Percentiles rank a stretch among this genome's conserved stretches.
phyloP scores from a whole-genome alignment of 1,140 invertebrate species.

The Dendrolimus kikuchii region DNA sequence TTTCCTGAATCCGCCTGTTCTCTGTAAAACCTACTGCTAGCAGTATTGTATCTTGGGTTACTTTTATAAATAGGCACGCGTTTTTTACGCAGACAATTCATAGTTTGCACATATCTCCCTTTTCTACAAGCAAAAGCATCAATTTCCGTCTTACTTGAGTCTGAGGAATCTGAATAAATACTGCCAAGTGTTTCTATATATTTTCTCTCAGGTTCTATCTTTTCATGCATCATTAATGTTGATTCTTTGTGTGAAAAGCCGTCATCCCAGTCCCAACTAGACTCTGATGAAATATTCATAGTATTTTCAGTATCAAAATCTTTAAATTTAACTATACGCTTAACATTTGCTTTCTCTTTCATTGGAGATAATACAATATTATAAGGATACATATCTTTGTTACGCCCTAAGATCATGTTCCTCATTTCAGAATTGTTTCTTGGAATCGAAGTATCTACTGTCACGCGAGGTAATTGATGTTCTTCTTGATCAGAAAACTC shows the following conservation, averaged over 20 bases:
- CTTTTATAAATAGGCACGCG: slow-evolving; percentile 28
- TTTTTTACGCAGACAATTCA: slow-evolving; percentile 13
- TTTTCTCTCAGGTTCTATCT: not conserved
- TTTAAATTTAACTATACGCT: slow-evolving; percentile 43
- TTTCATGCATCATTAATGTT: not conserved
- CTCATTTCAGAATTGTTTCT: slow-evolving; percentile 34
- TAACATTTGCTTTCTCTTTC: slow-evolving; percentile 30
- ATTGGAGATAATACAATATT: slow-evolving; percentile 50
- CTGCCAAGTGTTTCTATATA: not conserved
- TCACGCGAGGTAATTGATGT: slow-evolving; percentile 33
- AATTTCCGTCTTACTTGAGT: slow-evolving; percentile 30
- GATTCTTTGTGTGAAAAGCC: not conserved
- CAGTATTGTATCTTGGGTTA: slow-evolving; percentile 22
- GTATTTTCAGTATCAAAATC: slow-evolving; percentile 14
- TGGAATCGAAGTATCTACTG: slow-evolving; percentile 19
- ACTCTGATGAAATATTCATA: not conserved
- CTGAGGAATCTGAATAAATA: slow-evolving; percentile 24
- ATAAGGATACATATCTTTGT: slow-evolving; percentile 47
- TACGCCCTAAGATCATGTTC: slow-evolving; percentile 51
- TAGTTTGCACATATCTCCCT: slow-evolving; percentile 8
- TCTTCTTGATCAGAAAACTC: slow-evolving; percentile 48
- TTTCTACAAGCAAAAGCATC: slow-evolving; percentile 36
- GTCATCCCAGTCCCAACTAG: not conserved
- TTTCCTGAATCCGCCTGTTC: slow-evolving; percentile 26
- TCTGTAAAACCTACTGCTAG: slow-evolving; percentile 24